Conservation (phyloP, 2,797 vertebrate genomes). For the Parauchenoglanis punctatus region DNA sequence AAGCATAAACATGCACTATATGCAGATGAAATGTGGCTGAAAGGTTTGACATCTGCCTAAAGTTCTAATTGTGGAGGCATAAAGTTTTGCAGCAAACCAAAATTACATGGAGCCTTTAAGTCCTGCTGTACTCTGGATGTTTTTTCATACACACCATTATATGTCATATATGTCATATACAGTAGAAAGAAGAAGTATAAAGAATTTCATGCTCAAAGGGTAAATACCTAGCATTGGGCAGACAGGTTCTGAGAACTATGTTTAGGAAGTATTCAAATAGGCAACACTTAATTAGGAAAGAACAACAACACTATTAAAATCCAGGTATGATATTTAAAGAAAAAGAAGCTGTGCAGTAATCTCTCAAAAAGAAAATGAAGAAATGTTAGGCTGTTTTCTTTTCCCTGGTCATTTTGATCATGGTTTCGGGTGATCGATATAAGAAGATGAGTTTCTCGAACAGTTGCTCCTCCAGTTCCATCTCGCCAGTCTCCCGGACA, state of each 20-base stretch:
- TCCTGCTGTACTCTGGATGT: background rate
- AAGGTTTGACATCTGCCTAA: background rate
- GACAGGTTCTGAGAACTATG: background rate
- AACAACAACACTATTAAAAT: background rate
- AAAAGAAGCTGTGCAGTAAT: background rate
- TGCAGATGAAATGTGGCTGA: background rate
- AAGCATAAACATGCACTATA: background rate
- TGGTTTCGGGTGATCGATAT: constrained; percentile 73
- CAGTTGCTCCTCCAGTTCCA: constrained; percentile 80
- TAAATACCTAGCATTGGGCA: background rate
- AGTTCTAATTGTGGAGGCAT: background rate
- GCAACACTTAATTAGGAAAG: background rate
- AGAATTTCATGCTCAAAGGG: constrained; percentile 22
- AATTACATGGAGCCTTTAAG: background rate
- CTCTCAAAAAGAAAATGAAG: background rate
- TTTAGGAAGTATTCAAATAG: background rate
- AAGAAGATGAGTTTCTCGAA: constrained; percentile 81
- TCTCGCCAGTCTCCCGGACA: constrained; percentile 77
- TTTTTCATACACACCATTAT: background rate
- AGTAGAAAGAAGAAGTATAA: constrained; percentile 8
- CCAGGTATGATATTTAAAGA: background rate
- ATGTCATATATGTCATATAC: background rate
- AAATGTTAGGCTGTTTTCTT: constrained; percentile 68
- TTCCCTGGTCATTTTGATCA: constrained; percentile 77
- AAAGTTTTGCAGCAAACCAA: background rate